Evolutionary conservation across 1,140 invertebrate genomes (phyloP), one percentile per base, ranked within the genome.

Genomic region (Ostrea denselamellosa): DNA sequence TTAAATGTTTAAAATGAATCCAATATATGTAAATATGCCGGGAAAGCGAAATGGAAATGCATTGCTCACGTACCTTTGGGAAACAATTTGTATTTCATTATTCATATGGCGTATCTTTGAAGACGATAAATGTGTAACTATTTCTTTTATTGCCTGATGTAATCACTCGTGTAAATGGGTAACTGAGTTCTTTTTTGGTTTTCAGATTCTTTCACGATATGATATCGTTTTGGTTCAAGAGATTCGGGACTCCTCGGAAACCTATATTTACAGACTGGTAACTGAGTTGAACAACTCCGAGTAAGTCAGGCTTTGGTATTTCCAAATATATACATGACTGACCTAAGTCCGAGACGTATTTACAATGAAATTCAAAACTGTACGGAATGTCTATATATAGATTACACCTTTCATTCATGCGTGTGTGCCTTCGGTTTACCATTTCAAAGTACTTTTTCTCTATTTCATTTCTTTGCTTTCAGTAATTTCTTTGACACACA

Each of bases 151-250:
- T 7, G 14, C 17, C 14, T 58, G 56, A 19, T 5, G 56, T 14
- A 58, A 62, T 62, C 14, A 62, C 19, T 62, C 17, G 19, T 62
- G n/a, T 62, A 17, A 19, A 62, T 14, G 8, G 22, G 68, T 12
- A 9, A 34, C 12, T 14, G 14, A 71, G 8, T 25, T 9, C n/a
- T 52, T 9, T 62, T 88, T 83, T 22, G 17, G 17, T 81, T 83
- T 71, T 89, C 9, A 93, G 90, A 93, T 93, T 25, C 86, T 93
- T 8, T 82, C 62, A 7, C 89, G 92, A 12, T 93, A 93, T 84
- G 93, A 93, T 71, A 83, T 93, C 34, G 25, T 93, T 19, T 82
- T 93, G 25, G 85, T 93, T 14, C 92, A 92, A 83, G 93, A 93
- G 84, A 93, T 93, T 62, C 68, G 93, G 54, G 93, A 93, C 83